These are phyloP conservation scores for Cassiopea xamachana DNA, from an alignment of 30 jellyfish, hydroid and myxozoan genomes.

Conservation along the genomic window DNA sequence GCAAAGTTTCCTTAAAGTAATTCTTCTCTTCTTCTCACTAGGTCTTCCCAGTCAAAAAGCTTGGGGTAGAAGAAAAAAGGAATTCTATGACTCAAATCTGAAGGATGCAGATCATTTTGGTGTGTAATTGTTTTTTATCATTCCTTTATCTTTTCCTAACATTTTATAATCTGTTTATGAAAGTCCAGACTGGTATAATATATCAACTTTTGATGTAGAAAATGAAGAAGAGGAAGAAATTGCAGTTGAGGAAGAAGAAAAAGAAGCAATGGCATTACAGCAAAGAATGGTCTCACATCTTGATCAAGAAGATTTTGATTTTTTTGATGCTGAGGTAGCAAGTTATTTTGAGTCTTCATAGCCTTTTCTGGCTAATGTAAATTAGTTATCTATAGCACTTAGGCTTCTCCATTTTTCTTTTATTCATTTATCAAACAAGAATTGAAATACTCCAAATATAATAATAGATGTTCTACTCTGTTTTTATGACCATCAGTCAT, in stretches of 20 bases:
- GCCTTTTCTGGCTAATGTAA: neutral
- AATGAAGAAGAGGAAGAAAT: conserved; percentile 95
- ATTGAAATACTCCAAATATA: no score
- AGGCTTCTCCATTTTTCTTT: no score
- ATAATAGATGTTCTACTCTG: no score
- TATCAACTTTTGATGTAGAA: conserved; percentile 17
- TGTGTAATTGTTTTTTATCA: conserved; percentile 3
- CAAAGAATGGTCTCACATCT: conserved; percentile 86
- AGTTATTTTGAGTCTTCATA: neutral
- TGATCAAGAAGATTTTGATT: conserved; percentile 86
- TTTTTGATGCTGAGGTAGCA: conserved; percentile 43
- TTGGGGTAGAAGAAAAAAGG: conserved; percentile 95
- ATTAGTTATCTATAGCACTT: no score
- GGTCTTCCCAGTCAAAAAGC: conserved; percentile 91
- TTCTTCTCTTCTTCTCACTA: neutral
- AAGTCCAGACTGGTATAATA: neutral
- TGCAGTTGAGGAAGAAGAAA: conserved; percentile 97
- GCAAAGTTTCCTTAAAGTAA: neutral
- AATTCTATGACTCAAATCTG: conserved; percentile 82
- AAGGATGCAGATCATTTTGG: conserved; percentile 88
- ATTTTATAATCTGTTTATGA: no score
- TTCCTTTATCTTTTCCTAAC: neutral
- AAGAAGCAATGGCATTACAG: conserved; percentile 91
- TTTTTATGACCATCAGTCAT: neutral
- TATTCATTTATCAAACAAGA: no score